Evolutionary conservation across 2,888 invertebrate genomes (phyloP).

Genomic region (Agelastica alni): DNA sequence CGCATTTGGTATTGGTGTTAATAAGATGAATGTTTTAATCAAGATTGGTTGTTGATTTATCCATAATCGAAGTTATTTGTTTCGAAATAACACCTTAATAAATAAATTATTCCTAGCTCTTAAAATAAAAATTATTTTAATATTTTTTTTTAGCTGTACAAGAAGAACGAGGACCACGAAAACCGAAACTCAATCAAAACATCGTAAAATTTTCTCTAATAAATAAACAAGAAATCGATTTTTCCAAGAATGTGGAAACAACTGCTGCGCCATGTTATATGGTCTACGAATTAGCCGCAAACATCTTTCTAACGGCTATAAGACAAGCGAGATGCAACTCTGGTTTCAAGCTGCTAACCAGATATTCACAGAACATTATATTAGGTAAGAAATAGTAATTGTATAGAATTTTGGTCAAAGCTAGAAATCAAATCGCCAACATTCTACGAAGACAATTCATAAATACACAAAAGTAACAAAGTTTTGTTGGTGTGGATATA

Average conservation of each 20-base stretch:
- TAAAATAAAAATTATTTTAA: background rate
- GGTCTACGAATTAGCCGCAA: conserved; percentile 63
- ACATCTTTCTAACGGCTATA: conserved; percentile 63
- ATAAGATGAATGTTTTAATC: no score
- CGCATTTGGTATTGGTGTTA: no score
- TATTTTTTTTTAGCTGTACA: conserved; percentile 69
- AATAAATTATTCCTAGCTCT: no score
- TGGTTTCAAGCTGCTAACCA: conserved; percentile 59
- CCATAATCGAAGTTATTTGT: no score
- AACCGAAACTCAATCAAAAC: conserved; percentile 45
- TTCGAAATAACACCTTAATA: no score
- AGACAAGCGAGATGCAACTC: conserved; percentile 62
- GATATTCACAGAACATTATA: conserved; percentile 61
- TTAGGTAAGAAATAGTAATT: conserved; percentile 50
- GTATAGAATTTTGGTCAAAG: background rate
- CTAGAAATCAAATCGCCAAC: no score
- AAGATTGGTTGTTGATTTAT: no score
- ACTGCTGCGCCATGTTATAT: conserved; percentile 39
- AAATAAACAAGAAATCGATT: background rate
- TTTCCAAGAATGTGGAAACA: background rate
- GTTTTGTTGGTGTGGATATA: no score
- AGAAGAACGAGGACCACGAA: conserved; percentile 80
- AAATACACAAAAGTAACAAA: no score
- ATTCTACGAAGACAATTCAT: no score
- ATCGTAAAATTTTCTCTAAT: conserved; percentile 6